Evolutionary conservation across 1,140 invertebrate genomes (phyloP).

Genomic region (Neuroterus valhalla): DNA sequence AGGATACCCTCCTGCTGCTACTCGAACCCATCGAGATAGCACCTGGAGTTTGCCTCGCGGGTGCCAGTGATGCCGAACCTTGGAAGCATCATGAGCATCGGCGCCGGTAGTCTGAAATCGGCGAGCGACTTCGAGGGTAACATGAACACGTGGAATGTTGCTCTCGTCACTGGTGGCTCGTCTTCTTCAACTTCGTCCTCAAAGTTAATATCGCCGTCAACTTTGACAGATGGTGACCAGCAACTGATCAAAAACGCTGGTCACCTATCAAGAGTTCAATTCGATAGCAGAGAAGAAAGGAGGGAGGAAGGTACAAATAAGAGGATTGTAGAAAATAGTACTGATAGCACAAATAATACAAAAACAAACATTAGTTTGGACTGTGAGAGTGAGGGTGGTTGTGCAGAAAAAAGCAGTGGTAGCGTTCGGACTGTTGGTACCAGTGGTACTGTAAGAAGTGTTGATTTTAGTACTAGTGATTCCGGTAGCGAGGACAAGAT

Average conservation of each 20-base stretch:
- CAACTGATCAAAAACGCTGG: neutral
- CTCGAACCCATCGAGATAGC: slow-evolving; percentile 61
- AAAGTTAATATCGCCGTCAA: slow-evolving; percentile 34
- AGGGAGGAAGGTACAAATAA: neutral
- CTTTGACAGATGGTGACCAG: slow-evolving; percentile 4
- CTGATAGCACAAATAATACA: neutral
- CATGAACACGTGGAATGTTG: slow-evolving; percentile 66
- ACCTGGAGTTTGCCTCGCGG: slow-evolving; percentile 61
- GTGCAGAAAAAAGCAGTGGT: neutral
- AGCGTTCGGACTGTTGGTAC: slow-evolving; percentile 28
- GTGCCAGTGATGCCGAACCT: slow-evolving; percentile 69
- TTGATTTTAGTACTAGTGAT: slow-evolving; percentile 37
- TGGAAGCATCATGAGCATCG: slow-evolving; percentile 65
- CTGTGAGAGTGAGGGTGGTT: slow-evolving; percentile 15
- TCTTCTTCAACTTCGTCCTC: slow-evolving; percentile 47
- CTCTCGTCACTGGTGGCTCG: slow-evolving; percentile 53
- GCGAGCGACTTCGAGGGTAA: slow-evolving; percentile 68
- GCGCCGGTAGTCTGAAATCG: slow-evolving; percentile 67
- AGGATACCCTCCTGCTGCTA: slow-evolving; percentile 43
- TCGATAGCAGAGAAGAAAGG: slow-evolving; percentile 20
- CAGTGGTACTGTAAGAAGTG: slow-evolving; percentile 25
- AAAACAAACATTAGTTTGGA: neutral
- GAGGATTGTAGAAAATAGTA: neutral
- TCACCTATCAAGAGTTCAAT: neutral
- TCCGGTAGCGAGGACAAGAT: slow-evolving; percentile 38